Percentiles rank a stretch among this genome's conserved stretches.
These are phyloP conservation scores for Brenthis daphne DNA, from an alignment of 2,888 invertebrate genomes.

Conservation along the genomic window DNA sequence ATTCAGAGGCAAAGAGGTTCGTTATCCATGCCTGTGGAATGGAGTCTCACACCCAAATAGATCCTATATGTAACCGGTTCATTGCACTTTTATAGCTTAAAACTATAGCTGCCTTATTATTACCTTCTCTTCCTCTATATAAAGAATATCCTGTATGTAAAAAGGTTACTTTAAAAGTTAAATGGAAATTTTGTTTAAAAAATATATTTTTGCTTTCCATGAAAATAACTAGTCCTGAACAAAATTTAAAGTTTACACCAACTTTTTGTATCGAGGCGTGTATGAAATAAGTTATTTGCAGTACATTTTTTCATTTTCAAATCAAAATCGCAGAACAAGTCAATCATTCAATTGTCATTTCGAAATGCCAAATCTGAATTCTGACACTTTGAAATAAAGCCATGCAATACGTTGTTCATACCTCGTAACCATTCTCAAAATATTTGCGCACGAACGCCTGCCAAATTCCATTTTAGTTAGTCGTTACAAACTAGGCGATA, in stretches of 20 bases:
- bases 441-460: conserved; percentile 14
- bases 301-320: too few relatives aligned
- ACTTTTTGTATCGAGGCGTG: too few relatives aligned
- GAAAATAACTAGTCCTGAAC: too few relatives aligned
- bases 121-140: too few relatives aligned
- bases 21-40: conserved; percentile 55
- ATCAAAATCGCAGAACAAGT: too few relatives aligned
- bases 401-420: background rate
- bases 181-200: too few relatives aligned
- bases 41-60: conserved; percentile 54
- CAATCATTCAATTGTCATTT: background rate
- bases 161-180: too few relatives aligned
- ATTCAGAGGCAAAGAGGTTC: conserved; percentile 66
- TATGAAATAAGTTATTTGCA: too few relatives aligned
- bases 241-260: too few relatives aligned
- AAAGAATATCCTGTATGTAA: too few relatives aligned
- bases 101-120: too few relatives aligned
- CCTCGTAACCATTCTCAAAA: background rate
- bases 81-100: conserved; percentile 1
- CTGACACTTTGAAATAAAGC: background rate
- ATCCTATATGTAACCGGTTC: conserved; percentile 48
- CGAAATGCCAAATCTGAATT: background rate
- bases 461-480: conserved; percentile 21
- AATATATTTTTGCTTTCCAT: too few relatives aligned
- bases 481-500: conserved; percentile 6